These are phyloP conservation scores for Buathra laborator DNA, from an alignment of 2,888 invertebrate species.

Conservation along the genomic window DNA sequence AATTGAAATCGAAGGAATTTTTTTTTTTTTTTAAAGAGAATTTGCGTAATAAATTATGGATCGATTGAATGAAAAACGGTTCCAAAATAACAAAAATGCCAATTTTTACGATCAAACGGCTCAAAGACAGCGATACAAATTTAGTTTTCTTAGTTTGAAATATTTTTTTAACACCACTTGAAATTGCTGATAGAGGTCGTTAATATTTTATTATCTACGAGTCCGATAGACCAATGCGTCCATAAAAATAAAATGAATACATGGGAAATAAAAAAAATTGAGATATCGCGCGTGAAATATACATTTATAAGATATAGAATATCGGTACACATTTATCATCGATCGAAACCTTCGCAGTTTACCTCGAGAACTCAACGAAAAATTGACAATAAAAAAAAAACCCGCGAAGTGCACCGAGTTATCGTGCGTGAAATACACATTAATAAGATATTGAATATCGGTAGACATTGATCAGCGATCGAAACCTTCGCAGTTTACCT, in stretches of 20 bases:
- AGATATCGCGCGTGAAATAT: not conserved
- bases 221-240: no score
- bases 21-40: no score
- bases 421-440: not conserved
- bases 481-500: not conserved
- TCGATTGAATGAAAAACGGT: no score
- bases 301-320: not conserved
- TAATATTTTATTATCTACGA: no score
- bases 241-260: not conserved
- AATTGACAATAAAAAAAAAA: not conserved
- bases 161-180: no score
- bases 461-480: not conserved
- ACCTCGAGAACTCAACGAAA: not conserved
- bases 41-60: no score
- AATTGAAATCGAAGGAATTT: no score
- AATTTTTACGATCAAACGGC: no score
- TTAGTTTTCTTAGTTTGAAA: no score
- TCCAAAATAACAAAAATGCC: no score
- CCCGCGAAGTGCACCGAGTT: not conserved
- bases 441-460: not conserved
- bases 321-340: not conserved
- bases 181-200: no score
- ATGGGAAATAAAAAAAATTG: not conserved
- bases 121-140: no score
- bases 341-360: not conserved